A percentile compares a stretch with the other conserved stretches of the same genome.
phyloP scores from a whole-genome alignment of 2,888 invertebrate species.

The Nomada fabriciana region DNA sequence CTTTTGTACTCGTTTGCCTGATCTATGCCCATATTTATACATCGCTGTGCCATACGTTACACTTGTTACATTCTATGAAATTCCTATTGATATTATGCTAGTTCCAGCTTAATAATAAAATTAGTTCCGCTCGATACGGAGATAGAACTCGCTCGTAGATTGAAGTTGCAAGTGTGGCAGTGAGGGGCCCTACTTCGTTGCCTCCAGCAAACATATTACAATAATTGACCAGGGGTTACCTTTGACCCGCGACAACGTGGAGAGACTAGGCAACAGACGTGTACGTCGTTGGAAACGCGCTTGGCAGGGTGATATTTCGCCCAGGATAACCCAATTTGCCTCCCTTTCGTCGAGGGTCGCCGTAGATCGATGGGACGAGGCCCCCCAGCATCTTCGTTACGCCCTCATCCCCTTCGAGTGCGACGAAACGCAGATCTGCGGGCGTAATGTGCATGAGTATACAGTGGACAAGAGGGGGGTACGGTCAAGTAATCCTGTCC shows the following conservation, averaged over 20 bases:
- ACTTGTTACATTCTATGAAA: no score
- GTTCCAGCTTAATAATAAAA: neutral
- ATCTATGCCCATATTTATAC: no score
- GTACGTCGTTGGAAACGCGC: constrained; percentile 39
- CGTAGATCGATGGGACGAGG: constrained; percentile 66
- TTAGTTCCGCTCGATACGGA: neutral
- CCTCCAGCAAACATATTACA: constrained; percentile 44
- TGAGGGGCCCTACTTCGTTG: neutral
- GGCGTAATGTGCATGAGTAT: constrained; percentile 53
- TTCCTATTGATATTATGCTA: no score
- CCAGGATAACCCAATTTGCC: constrained; percentile 67
- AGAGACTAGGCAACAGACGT: constrained; percentile 17
- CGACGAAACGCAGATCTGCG: constrained; percentile 67
- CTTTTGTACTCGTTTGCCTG: no score
- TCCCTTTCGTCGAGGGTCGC: constrained; percentile 57
- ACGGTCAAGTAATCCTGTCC: constrained; percentile 35
- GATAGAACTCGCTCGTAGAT: neutral
- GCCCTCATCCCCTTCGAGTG: constrained; percentile 14
- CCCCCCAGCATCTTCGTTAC: constrained; percentile 39
- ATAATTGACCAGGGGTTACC: constrained; percentile 57
- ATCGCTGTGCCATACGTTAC: no score
- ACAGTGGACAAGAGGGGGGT: constrained; percentile 8
- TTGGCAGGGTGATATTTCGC: constrained; percentile 55
- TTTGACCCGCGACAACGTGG: constrained; percentile 36
- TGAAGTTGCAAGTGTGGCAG: constrained; percentile 12